Evolutionary conservation across 2,797 vertebrate genomes (phyloP).

Genomic region (Leptatherina wallacei): DNA sequence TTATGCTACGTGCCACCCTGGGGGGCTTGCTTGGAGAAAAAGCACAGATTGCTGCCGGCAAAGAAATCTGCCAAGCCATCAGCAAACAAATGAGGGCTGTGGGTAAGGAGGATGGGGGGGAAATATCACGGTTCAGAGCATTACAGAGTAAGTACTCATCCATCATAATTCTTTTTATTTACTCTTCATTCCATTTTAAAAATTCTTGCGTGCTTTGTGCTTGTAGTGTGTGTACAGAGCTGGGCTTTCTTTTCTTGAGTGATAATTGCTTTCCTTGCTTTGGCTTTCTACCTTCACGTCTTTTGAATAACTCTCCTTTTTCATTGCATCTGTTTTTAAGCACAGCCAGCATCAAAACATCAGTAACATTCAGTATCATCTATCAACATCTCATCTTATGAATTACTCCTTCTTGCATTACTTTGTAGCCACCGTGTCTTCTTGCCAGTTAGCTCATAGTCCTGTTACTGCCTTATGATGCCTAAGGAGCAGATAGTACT

Average conservation of each 20-base stretch:
- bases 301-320: slow-evolving; percentile 27
- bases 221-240: slow-evolving; percentile 37
- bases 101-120: slow-evolving; percentile 90
- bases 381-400: slow-evolving; percentile 27
- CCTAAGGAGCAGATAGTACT: slow-evolving; percentile 32
- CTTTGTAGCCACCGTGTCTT: slow-evolving; percentile 25
- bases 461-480: slow-evolving; percentile 41
- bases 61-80: slow-evolving; percentile 98
- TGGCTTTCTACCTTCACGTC: slow-evolving; percentile 17
- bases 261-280: slow-evolving; percentile 14
- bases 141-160: slow-evolving; percentile 86
- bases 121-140: slow-evolving; percentile 86
- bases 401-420: slow-evolving; percentile 38
- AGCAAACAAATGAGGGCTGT: slow-evolving; percentile 99
- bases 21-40: slow-evolving; percentile 96
- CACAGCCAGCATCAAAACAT: slow-evolving; percentile 32
- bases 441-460: slow-evolving; percentile 40
- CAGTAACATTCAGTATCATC: slow-evolving; percentile 19
- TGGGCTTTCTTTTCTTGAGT: slow-evolving; percentile 32
- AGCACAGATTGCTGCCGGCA: slow-evolving; percentile 97
- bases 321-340: slow-evolving; percentile 27
- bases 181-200: slow-evolving; percentile 31
- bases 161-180: slow-evolving; percentile 61
- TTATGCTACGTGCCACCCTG: slow-evolving; percentile 95
- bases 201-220: slow-evolving; percentile 63